Evolutionary conservation across 2,797 vertebrate species (phyloP).

Genomic region (Dromococcyx pavoninus): DNA sequence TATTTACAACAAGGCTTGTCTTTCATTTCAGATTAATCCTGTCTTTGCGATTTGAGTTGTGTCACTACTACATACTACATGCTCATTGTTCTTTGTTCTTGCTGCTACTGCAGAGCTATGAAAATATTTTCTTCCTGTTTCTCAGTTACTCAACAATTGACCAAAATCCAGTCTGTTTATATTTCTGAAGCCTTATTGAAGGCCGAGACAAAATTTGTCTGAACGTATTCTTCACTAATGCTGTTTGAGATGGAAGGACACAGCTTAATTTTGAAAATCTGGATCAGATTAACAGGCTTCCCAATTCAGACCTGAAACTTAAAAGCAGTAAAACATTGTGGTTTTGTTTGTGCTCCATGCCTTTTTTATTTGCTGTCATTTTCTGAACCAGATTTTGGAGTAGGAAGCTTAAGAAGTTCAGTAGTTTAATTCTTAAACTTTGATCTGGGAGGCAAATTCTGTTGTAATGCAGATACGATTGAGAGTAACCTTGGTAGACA

Average conservation of each 20-base stretch:
- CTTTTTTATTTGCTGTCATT: not conserved
- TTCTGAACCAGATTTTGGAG: not conserved
- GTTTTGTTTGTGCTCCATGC: not conserved
- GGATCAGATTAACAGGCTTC: not conserved
- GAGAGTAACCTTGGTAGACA: not conserved
- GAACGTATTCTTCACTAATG: not conserved
- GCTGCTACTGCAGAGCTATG: not conserved
- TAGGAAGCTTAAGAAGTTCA: not conserved
- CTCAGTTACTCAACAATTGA: not conserved
- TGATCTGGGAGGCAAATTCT: not conserved
- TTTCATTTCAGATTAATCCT: not conserved
- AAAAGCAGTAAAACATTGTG: not conserved
- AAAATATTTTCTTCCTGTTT: not conserved
- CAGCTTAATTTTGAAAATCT: not conserved
- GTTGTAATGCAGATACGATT: not conserved
- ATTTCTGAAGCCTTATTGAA: not conserved
- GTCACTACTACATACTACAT: fast-evolving
- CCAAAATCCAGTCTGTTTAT: not conserved
- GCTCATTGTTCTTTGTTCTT: not conserved
- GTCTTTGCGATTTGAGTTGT: not conserved
- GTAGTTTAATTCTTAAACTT: not conserved
- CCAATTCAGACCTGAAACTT: not conserved
- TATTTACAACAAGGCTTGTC: not conserved
- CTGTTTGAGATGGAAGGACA: not conserved
- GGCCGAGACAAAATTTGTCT: not conserved